A percentile compares a stretch with the other conserved stretches of the same genome.
phyloP scores from a whole-genome alignment of 2,797 vertebrate species.

The Acanthornis magna region DNA sequence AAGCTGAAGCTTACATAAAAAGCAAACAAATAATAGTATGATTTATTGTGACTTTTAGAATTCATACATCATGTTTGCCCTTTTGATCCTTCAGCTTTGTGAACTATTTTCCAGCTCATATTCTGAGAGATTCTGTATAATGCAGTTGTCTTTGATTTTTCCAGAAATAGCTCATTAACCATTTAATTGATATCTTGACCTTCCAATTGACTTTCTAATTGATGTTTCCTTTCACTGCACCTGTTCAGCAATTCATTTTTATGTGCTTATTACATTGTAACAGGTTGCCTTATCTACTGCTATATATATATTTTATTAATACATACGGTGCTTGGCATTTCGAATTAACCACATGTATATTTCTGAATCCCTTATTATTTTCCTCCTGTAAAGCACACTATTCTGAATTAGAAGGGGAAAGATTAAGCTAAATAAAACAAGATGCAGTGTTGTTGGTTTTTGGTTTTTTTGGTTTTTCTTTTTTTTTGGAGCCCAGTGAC shows the following conservation, averaged over 20 bases:
- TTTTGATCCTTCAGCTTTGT: neutral
- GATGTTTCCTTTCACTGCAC: slow-evolving; percentile 1
- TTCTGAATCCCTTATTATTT: neutral
- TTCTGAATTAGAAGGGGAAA: neutral
- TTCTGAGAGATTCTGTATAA: neutral
- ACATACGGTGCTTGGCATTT: neutral
- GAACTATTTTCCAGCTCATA: neutral
- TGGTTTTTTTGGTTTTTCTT: rapidly evolving
- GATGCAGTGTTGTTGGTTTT: neutral
- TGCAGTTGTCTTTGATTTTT: slow-evolving; percentile 20
- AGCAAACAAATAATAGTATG: neutral
- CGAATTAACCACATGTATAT: neutral
- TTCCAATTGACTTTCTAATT: slow-evolving; percentile 44
- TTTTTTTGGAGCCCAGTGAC: neutral
- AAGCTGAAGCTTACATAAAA: neutral
- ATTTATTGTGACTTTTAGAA: neutral
- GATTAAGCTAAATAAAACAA: neutral
- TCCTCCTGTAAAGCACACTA: neutral
- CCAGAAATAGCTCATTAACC: slow-evolving; percentile 34
- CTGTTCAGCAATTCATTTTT: slow-evolving; percentile 15
- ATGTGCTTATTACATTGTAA: neutral
- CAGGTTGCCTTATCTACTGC: neutral
- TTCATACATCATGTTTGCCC: neutral
- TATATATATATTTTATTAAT: slow-evolving; percentile 9
- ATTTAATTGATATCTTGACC: slow-evolving; percentile 46